Percentiles rank a stretch among this genome's conserved stretches.
These are phyloP conservation scores for Cuniculus paca DNA, from an alignment of 2,797 vertebrate species.

Conservation along the genomic window DNA sequence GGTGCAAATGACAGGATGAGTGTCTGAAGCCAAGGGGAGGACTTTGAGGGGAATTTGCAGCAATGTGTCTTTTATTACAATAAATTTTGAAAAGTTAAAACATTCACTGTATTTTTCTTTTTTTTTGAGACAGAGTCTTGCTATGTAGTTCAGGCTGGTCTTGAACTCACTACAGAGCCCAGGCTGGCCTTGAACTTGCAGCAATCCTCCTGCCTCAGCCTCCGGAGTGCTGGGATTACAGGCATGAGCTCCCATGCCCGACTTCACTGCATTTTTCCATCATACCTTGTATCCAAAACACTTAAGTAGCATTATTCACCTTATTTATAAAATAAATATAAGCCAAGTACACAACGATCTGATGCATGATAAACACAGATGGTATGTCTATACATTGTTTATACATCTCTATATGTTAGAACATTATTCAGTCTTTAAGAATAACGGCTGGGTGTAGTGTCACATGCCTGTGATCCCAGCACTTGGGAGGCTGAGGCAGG, in stretches of 20 bases:
- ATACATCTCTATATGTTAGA: not conserved
- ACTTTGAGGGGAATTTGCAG: not conserved
- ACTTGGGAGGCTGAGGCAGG: not conserved
- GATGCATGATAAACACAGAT: not conserved
- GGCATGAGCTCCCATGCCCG: no score
- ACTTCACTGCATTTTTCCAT: not conserved
- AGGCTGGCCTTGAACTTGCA: not conserved
- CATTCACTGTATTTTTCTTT: not conserved
- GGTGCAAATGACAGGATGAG: not conserved
- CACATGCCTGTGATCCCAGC: not conserved
- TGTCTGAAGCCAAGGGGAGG: not conserved
- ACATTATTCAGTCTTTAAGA: not conserved
- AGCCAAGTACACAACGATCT: not conserved
- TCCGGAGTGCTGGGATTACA: not conserved
- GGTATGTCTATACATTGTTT: not conserved
- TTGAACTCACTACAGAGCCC: not conserved
- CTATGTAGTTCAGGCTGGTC: not conserved
- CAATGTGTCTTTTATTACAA: not conserved
- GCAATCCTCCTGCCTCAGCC: not conserved
- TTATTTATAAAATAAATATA: constrained; percentile 1
- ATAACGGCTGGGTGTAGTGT: not conserved
- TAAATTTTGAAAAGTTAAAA: not conserved
- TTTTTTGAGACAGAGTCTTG: not conserved
- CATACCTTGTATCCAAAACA: not conserved
- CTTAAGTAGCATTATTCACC: not conserved